phyloP scores from a whole-genome alignment of 2,888 invertebrate species.

The Agrypnus murinus region DNA sequence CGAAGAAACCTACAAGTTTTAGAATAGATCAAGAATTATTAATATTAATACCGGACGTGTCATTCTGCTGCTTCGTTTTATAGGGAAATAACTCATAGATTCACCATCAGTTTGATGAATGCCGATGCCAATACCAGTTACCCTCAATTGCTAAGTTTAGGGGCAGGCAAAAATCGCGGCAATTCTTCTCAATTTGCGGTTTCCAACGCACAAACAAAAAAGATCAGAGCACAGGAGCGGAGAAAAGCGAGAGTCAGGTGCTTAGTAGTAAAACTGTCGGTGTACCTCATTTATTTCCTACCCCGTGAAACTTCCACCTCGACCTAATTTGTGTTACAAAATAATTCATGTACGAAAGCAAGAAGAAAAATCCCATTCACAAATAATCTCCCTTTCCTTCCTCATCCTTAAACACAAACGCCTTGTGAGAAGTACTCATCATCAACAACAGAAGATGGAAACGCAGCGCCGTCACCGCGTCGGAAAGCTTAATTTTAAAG shows the following conservation, averaged over 20 bases:
- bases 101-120: constrained; percentile 62
- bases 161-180: constrained; percentile 61
- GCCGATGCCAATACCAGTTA: constrained; percentile 64
- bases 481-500: constrained; percentile 26
- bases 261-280: constrained; percentile 42
- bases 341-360: constrained; percentile 20
- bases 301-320: constrained; percentile 14
- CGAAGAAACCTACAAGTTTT: too few species aligned
- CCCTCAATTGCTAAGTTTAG: constrained; percentile 59
- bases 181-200: constrained; percentile 62
- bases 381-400: constrained; percentile 18
- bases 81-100: constrained; percentile 61
- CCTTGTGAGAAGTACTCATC: constrained; percentile 2
- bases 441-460: too few species aligned
- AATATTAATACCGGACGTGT: too few species aligned
- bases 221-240: too few species aligned
- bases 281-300: constrained; percentile 40
- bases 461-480: too few species aligned
- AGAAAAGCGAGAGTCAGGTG: constrained; percentile 44
- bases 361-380: constrained; percentile 14
- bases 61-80: not conserved
- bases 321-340: constrained; percentile 24
- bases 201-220: constrained; percentile 55
- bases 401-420: not conserved
- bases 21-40: too few species aligned